Evolutionary conservation across 2,888 invertebrate genomes (phyloP).

Genomic region (Amphimallon solstitiale): DNA sequence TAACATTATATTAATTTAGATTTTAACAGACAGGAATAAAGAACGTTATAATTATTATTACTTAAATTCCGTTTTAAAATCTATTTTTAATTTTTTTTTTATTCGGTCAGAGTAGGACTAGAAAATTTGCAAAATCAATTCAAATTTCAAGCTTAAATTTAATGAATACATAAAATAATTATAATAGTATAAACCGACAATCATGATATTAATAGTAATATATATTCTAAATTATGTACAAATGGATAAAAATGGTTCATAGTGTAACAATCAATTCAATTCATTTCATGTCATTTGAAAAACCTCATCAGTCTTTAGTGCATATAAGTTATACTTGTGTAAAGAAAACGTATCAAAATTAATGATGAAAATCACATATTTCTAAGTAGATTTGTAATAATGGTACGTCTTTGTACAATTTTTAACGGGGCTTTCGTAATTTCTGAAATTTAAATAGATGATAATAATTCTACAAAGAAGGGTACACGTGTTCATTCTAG

Average conservation of each 20-base stretch:
- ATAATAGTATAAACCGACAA: background rate
- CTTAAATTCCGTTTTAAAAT: background rate
- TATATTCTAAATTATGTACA: slow-evolving; percentile 24
- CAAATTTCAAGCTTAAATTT: background rate
- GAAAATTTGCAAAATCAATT: slow-evolving; percentile 4
- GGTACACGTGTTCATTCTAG: no score
- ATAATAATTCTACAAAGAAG: no score
- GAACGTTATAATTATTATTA: background rate
- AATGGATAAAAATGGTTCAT: slow-evolving; percentile 2
- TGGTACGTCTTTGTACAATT: slow-evolving; percentile 1
- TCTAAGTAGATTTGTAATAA: no score
- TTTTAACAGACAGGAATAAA: background rate
- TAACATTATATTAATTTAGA: slow-evolving; percentile 19
- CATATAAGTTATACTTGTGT: background rate
- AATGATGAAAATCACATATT: no score
- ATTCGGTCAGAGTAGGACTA: background rate
- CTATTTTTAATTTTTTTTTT: background rate
- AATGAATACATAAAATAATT: background rate
- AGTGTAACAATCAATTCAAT: slow-evolving; percentile 1
- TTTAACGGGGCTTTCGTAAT: background rate
- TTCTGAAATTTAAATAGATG: no score
- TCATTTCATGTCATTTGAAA: slow-evolving; percentile 17
- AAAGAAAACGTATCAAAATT: background rate
- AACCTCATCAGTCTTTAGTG: slow-evolving; percentile 28
- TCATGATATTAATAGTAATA: background rate